Base-by-base conservation (phyloP, 2,113 vertebrate species). In the Gopherus flavomarginatus region DNA sequence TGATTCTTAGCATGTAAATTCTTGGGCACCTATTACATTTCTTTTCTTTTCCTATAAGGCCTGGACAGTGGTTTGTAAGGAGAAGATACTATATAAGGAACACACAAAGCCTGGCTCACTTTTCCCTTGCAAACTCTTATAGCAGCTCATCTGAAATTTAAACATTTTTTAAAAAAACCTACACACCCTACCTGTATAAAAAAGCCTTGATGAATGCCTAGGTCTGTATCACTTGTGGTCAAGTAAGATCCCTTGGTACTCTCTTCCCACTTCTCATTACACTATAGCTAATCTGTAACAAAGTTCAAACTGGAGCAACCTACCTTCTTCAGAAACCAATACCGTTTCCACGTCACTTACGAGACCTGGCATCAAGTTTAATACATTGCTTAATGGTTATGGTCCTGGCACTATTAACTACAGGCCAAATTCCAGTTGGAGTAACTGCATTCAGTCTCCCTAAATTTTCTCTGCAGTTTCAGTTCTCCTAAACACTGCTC, bases 401-500 rank as follows among this genome's bases (percentile, higher is more conserved):
- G 93, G 24, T 81, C 75, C 75, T 49, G 8, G 72, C 26, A 49
- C 26, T 47, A 6, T 19, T 62, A 92, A 8, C 77, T 77, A 24
- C 26, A 49, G 80, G n/a, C 52, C 88, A 90, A 4, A 90, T 57
- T 91, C 50, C 88, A 75, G 82, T 57, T 57, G 81, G 65, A 92
- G n/a, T 89, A 83, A 81, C 89, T 81, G 21, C 35, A 13, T 1
- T 3, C 53, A 44, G 82, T 94, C 87, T 86, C 91, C n/a, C 75
- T 84, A 86, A 91, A 80, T 94, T 91, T 80, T 1, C 1, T 62
- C 82, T 91, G 77, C 75, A 84, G 11, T 90, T 93, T 92, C 91
- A 53, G 42, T 82, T 97, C 89, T 92, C 84, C 91, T 88, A 94
- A 93, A 90, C 59, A 31, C 89, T 27, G 50, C 35, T 95, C 92